Base-by-base conservation (phyloP, 2,888 invertebrate genomes). In the Epinotia demarniana region DNA sequence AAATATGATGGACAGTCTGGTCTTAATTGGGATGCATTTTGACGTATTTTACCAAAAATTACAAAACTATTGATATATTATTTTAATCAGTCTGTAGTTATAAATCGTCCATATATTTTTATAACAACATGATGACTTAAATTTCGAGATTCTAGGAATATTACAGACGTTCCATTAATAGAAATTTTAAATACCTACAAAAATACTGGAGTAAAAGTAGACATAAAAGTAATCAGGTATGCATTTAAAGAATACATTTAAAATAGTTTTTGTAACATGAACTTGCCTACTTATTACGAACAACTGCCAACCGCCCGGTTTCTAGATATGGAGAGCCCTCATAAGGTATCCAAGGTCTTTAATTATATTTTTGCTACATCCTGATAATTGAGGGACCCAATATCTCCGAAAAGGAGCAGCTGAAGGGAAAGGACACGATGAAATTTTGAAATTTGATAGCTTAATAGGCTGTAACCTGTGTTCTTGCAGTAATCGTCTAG, bases 381-480 rank as follows among this genome's bases (percentile, higher is more conserved):
- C 6, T 53, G 16, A 16, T 49, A 16, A 49, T 16, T 53, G 2
- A n/a, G 49, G 6, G 16, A n/a, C 53, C 16, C 53, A n/a, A 53
- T n/a, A 53, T 53, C n/a, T n/a, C 33, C 27, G n/a, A 61, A 61
- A 61, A 33, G 1, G 43, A 39, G n/a, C n/a, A 18, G 62, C 46
- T 18, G 11, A 27, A 55, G 39, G 53, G 33, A 72, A 46, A 49
- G 43, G 55, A 33, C 64, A 63, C 11, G 27, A 39, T 46, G 46
- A 62, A 62, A 57, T 68, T 57, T 57, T 12, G 8, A 61, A 69
- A 23, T 66, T 62, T 43, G 62, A 63, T 69, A 73, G 73, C 73
- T 73, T 73, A 68, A 69, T 73, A 69, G 57, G 62, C 61, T 61
- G 16, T 46, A 58, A 46, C 64, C 57, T 55, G 71, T 72, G 63